phyloP scores from a whole-genome alignment of 2,113 vertebrate genomes.

The Peromyscus leucopus region DNA sequence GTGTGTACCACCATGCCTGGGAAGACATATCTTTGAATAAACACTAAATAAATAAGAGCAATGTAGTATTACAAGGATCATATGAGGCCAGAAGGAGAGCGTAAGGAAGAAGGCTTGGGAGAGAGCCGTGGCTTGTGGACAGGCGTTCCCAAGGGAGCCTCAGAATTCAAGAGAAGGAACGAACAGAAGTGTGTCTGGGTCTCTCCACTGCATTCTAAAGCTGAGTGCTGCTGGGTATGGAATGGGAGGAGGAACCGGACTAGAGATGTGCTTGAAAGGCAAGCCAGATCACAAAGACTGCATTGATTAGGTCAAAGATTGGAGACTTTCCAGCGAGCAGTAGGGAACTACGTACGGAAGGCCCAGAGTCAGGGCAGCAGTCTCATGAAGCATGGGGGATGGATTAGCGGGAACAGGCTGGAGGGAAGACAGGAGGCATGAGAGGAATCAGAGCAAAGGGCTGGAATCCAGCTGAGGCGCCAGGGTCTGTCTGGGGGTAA shows the following conservation, averaged over 20 bases:
- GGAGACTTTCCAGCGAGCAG: neutral
- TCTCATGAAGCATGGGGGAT: neutral
- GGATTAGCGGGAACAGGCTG: neutral
- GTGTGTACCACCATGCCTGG: neutral
- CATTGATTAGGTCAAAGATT: neutral
- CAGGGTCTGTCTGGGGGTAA: neutral
- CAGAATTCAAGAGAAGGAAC: neutral
- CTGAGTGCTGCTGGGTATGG: neutral
- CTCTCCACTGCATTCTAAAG: neutral
- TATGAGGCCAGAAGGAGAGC: neutral
- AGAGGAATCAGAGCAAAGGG: neutral
- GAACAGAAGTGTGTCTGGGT: neutral
- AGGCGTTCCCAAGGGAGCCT: neutral
- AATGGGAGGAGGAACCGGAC: neutral
- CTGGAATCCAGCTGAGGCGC: neutral
- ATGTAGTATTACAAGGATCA: neutral
- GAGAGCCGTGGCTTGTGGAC: neutral
- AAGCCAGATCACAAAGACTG: neutral
- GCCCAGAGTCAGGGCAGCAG: neutral
- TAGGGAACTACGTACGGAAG: neutral
- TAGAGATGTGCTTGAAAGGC: neutral
- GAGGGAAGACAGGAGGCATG: neutral
- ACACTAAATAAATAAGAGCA: neutral
- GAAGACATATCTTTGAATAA: neutral
- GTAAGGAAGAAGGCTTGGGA: neutral